phyloP scores from a whole-genome alignment of 2,113 vertebrate genomes.

The Pterocles burchelli region DNA sequence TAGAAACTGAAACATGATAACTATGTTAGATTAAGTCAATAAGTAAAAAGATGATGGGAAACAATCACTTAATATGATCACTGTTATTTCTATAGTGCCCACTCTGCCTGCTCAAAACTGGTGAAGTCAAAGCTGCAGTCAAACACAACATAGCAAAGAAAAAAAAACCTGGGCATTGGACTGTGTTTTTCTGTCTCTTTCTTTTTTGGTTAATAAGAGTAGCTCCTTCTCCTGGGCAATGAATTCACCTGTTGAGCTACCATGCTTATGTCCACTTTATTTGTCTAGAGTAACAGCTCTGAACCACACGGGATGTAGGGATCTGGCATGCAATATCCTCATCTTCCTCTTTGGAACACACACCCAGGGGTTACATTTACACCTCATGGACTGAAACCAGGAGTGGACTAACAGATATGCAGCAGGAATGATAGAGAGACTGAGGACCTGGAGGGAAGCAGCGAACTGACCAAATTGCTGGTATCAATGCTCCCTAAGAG shows the following conservation, averaged over 20 bases:
- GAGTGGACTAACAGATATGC: neutral
- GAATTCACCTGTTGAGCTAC: neutral
- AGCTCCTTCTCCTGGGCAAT: neutral
- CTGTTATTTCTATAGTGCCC: neutral
- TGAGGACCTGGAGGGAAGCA: neutral
- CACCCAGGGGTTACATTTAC: neutral
- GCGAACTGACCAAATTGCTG: neutral
- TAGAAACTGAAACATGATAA: neutral
- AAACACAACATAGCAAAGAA: fast-evolving
- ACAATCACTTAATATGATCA: neutral
- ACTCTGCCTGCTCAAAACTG: neutral
- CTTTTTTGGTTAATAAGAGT: neutral
- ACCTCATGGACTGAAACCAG: neutral
- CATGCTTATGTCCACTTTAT: neutral
- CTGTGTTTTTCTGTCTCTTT: neutral
- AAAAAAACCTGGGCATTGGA: fast-evolving
- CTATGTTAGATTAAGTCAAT: neutral
- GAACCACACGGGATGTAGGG: neutral
- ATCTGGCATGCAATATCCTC: neutral
- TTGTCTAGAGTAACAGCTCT: neutral
- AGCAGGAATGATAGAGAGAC: neutral
- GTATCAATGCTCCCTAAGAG: neutral
- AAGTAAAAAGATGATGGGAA: neutral
- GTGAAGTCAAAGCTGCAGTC: neutral
- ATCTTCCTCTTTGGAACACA: neutral